Conservation (phyloP, 2,797 vertebrate species). For the Sarcoramphus papa region DNA sequence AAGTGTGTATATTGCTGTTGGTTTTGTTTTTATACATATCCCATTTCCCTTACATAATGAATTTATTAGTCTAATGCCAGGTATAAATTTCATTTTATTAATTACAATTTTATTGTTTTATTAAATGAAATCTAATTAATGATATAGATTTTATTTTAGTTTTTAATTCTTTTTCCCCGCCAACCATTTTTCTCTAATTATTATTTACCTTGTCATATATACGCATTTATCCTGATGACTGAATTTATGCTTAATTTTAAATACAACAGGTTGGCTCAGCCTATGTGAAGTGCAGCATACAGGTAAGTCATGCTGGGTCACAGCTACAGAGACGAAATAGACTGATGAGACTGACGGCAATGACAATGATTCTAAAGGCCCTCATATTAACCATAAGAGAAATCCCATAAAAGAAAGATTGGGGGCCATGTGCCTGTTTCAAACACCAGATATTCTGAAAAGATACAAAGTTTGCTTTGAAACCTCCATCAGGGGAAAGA, state of each 20-base stretch:
- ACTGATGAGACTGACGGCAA: background rate
- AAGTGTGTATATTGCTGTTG: background rate
- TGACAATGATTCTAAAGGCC: background rate
- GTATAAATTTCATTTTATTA: background rate
- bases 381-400: background rate
- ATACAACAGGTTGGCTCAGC: background rate
- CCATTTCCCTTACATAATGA: background rate
- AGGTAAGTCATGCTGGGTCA: background rate
- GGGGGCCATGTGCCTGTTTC: fast-evolving
- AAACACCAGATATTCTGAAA: background rate
- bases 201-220: background rate
- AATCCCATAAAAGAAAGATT: background rate
- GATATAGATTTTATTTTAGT: background rate
- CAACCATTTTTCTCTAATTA: background rate
- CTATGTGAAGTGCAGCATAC: background rate
- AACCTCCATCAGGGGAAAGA: background rate
- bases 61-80: background rate
- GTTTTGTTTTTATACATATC: background rate
- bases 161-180: background rate
- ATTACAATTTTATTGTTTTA: background rate
- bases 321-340: background rate
- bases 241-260: background rate
- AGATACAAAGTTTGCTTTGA: background rate
- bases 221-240: background rate
- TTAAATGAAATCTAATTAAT: background rate